Evolutionary conservation across 2,797 vertebrate genomes (phyloP).

Genomic region (Platyrinchus mystaceus): DNA sequence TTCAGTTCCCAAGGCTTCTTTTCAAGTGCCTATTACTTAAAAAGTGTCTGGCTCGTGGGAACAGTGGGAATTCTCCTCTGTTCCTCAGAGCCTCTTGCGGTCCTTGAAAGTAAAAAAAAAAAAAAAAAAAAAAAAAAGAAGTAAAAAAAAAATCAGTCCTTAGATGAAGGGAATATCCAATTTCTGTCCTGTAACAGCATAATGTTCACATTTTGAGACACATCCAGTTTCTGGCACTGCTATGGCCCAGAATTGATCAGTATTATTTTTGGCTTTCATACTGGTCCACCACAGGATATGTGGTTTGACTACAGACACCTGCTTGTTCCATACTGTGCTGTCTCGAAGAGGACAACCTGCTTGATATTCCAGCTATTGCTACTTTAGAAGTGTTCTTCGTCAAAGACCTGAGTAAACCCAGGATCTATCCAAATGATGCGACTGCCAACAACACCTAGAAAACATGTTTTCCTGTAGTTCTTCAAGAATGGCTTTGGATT

Average conservation of each 20-base stretch:
- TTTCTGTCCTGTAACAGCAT: not conserved
- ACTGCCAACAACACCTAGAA: not conserved
- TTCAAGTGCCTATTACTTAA: not conserved
- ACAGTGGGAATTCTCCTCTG: slow-evolving; percentile 19
- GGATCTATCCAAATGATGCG: not conserved
- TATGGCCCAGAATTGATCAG: not conserved
- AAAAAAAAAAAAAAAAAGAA: not conserved
- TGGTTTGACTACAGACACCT: not conserved
- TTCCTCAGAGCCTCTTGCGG: not conserved
- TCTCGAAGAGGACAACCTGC: not conserved
- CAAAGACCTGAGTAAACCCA: not conserved
- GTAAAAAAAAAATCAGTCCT: not conserved
- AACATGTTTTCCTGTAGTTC: not conserved
- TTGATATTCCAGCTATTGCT: not conserved
- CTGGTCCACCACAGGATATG: not conserved
- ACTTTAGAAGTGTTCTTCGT: not conserved
- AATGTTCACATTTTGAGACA: not conserved
- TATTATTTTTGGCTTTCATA: not conserved
- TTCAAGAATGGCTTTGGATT: not conserved
- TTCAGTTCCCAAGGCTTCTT: slow-evolving; percentile 3
- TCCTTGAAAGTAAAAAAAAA: not conserved
- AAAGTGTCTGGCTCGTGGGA: not conserved
- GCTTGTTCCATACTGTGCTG: not conserved
- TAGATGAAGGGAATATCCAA: not conserved
- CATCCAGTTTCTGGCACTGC: not conserved